Conservation (phyloP, 2,113 vertebrate species). For the Melierax canorus region DNA sequence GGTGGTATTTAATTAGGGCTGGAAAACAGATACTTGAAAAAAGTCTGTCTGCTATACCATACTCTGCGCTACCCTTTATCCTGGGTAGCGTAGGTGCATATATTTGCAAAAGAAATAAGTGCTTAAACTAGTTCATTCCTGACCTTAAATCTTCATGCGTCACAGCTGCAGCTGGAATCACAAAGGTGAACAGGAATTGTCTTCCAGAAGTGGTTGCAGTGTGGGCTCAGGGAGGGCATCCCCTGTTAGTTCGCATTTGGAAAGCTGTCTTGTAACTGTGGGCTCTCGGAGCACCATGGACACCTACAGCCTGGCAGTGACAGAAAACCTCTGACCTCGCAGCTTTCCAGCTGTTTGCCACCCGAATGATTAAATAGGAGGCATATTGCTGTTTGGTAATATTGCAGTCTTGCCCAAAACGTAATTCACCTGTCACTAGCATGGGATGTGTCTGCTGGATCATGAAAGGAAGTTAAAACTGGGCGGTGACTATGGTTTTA, state of each 20-base stretch:
- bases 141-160: rapidly evolving
- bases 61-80: not conserved
- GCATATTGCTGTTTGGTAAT: not conserved
- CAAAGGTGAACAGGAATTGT: not conserved
- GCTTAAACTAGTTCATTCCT: not conserved
- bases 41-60: not conserved
- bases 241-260: not conserved
- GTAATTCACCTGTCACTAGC: rapidly evolving
- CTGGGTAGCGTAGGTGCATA: rapidly evolving
- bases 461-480: not conserved
- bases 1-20: not conserved
- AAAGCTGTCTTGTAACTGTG: rapidly evolving
- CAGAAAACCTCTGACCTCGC: no score
- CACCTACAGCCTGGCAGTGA: not conserved
- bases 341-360: not conserved
- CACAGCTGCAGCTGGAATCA: not conserved
- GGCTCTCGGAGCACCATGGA: rapidly evolving
- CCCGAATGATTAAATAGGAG: not conserved
- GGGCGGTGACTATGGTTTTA: rapidly evolving
- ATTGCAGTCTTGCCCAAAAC: rapidly evolving
- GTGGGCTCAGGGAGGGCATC: not conserved
- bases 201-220: no score
- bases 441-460: rapidly evolving
- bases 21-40: not conserved
- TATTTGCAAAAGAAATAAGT: not conserved